Evolutionary conservation across 2,797 vertebrate genomes (phyloP).

Genomic region (Aythya fuligula): DNA sequence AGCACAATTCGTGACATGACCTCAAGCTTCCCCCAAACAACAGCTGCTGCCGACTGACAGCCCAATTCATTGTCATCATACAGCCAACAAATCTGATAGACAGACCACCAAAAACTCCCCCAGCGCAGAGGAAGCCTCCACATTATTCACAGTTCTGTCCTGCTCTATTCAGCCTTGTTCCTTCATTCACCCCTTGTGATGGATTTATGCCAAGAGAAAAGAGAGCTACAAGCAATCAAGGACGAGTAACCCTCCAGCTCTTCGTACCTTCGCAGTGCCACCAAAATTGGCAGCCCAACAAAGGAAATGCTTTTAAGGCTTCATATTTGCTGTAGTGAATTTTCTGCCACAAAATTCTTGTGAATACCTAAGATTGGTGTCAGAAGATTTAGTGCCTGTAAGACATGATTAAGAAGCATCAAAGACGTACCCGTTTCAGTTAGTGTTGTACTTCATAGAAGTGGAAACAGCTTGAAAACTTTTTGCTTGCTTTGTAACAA

Average conservation of each 20-base stretch:
- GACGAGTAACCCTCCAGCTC: background rate
- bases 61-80: background rate
- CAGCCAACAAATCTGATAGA: background rate
- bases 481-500: background rate
- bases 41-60: slow-evolving; percentile 31
- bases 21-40: slow-evolving; percentile 6
- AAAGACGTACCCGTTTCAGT: background rate
- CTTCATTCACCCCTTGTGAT: background rate
- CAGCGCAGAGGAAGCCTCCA: background rate
- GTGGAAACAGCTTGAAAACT: background rate
- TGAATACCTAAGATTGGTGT: background rate
- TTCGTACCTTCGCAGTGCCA: background rate
- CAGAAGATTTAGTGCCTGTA: background rate
- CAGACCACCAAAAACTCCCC: background rate
- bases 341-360: background rate
- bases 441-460: background rate
- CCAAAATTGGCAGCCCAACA: background rate
- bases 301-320: background rate
- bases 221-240: background rate
- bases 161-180: background rate
- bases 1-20: background rate
- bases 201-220: background rate
- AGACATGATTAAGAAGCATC: background rate
- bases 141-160: background rate
- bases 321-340: background rate